phyloP scores from a whole-genome alignment of 2,888 invertebrate genomes.

The Choreutis nemorana region DNA sequence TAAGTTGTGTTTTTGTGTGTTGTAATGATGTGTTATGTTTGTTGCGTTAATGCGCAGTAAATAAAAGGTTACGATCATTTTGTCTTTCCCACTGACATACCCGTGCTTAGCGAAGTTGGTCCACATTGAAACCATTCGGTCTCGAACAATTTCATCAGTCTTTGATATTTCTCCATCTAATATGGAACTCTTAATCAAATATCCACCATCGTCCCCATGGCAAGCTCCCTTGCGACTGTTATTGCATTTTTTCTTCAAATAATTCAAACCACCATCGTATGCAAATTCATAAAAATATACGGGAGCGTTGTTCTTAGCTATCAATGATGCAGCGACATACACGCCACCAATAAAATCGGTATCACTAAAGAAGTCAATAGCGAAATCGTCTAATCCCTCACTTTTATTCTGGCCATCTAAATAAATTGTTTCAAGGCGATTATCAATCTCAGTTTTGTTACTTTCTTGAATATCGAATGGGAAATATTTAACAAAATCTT shows the following conservation, averaged over 20 bases:
- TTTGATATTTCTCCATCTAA: slow-evolving; percentile 19
- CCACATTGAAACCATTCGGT: slow-evolving; percentile 64
- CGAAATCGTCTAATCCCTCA: slow-evolving; percentile 36
- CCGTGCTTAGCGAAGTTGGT: slow-evolving; percentile 69
- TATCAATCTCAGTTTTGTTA: slow-evolving; percentile 25
- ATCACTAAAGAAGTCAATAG: slow-evolving; percentile 57
- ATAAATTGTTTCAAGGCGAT: slow-evolving; percentile 43
- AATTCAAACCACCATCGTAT: slow-evolving; percentile 62
- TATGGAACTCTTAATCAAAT: slow-evolving; percentile 60
- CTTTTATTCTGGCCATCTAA: slow-evolving; percentile 35
- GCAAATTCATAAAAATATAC: slow-evolving; percentile 68
- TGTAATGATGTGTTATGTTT: neutral
- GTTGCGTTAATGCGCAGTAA: slow-evolving; percentile 1
- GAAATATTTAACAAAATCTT: slow-evolving; percentile 31
- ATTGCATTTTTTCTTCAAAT: slow-evolving; percentile 46
- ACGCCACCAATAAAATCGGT: slow-evolving; percentile 46
- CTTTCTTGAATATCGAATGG: slow-evolving; percentile 28
- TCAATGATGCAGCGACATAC: slow-evolving; percentile 30
- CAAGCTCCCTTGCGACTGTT: slow-evolving; percentile 58
- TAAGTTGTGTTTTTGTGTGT: neutral
- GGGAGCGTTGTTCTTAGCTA: slow-evolving; percentile 38
- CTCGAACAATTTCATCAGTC: slow-evolving; percentile 36
- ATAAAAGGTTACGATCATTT: neutral
- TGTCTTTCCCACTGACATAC: slow-evolving; percentile 36
- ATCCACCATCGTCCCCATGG: slow-evolving; percentile 69